These are phyloP conservation scores for Yponomeuta plumbellus DNA, from an alignment of 2,888 invertebrate species.

Conservation along the genomic window DNA sequence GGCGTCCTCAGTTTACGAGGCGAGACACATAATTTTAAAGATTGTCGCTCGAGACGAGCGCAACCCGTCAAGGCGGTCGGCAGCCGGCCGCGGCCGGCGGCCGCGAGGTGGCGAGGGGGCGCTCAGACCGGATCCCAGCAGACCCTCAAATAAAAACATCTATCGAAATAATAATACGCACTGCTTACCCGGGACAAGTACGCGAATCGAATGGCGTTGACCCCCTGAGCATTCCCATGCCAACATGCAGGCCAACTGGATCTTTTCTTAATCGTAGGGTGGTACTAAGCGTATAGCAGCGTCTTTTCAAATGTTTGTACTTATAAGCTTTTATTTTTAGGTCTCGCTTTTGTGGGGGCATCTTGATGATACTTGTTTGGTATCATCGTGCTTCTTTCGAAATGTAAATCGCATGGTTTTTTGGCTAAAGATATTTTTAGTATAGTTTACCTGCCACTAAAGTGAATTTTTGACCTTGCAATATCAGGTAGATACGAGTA, in stretches of 20 bases:
- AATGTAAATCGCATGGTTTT: background rate
- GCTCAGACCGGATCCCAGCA: constrained; percentile 70
- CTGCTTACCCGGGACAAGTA: constrained; percentile 69
- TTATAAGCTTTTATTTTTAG: constrained; percentile 70
- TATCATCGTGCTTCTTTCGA: constrained; percentile 1
- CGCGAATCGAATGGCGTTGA: constrained; percentile 73
- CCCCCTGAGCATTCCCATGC: constrained; percentile 73
- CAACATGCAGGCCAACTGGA: constrained; percentile 62
- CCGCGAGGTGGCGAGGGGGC: constrained; percentile 60
- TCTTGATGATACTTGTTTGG: constrained; percentile 26
- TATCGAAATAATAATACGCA: constrained; percentile 75
- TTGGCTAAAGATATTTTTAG: background rate
- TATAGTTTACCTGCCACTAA: too few relatives aligned
- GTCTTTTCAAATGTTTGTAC: constrained; percentile 61
- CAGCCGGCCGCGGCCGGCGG: constrained; percentile 46
- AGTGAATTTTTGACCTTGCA: too few relatives aligned
- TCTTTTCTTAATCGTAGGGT: constrained; percentile 63
- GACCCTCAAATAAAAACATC: constrained; percentile 76
- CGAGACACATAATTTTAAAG: constrained; percentile 18
- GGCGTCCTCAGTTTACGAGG: constrained; percentile 16
- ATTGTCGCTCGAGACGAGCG: constrained; percentile 12
- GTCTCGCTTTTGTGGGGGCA: constrained; percentile 58
- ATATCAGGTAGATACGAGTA: too few relatives aligned
- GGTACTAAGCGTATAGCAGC: constrained; percentile 53
- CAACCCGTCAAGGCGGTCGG: constrained; percentile 15